These are phyloP conservation scores for Lytechinus pictus DNA, from an alignment of 35 echinoderm and acorn worm species.

Conservation along the genomic window DNA sequence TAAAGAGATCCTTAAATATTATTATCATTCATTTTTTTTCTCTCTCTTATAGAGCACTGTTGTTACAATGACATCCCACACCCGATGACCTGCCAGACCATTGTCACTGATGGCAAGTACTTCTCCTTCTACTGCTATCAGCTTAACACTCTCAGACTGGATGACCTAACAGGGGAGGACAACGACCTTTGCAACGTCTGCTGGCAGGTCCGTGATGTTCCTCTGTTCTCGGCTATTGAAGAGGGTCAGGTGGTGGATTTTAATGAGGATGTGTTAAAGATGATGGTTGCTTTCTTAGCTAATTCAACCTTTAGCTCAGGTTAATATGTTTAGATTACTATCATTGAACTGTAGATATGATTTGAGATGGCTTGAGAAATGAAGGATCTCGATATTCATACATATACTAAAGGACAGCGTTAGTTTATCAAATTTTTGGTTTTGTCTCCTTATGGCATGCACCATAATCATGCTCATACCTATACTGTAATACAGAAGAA, in stretches of 20 bases:
- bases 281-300: slow-evolving; percentile 61
- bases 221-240: slow-evolving; percentile 55
- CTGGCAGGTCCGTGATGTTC: slow-evolving; percentile 55
- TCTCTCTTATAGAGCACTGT: slow-evolving; percentile 42
- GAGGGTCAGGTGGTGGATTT: slow-evolving; percentile 59
- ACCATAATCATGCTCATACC: no score
- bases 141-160: slow-evolving; percentile 74
- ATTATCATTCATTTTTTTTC: slow-evolving; percentile 8
- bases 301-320: slow-evolving; percentile 26
- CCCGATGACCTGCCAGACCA: slow-evolving; percentile 68
- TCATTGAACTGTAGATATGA: not conserved
- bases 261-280: slow-evolving; percentile 69
- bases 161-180: slow-evolving; percentile 11
- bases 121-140: slow-evolving; percentile 82
- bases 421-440: no score
- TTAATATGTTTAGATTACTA: not conserved
- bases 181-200: slow-evolving; percentile 62
- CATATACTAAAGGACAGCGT: no score
- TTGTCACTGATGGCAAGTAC: slow-evolving; percentile 57
- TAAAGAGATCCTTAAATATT: not conserved
- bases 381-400: no score
- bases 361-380: not conserved
- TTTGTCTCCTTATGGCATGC: no score
- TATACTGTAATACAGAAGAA: no score
- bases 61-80: slow-evolving; percentile 56